A percentile compares a stretch with the other conserved stretches of the same genome.
These are phyloP conservation scores for Nomada fabriciana DNA, from an alignment of 2,888 invertebrate genomes.

Conservation along the genomic window DNA sequence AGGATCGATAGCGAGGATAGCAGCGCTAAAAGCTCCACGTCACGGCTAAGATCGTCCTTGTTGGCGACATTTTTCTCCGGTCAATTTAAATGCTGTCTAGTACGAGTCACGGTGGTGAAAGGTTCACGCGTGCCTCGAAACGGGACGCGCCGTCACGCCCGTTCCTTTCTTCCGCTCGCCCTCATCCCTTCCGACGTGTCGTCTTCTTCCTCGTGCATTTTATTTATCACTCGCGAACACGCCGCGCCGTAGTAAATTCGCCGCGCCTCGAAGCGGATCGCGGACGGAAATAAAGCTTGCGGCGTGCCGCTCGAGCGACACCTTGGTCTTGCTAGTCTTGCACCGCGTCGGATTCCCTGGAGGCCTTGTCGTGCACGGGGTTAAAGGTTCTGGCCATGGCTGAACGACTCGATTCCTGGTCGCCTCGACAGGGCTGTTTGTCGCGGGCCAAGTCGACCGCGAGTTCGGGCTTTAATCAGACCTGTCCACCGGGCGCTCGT, in stretches of 20 bases:
- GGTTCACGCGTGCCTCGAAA: slow-evolving; percentile 49
- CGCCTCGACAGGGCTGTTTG: background rate
- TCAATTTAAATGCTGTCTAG: slow-evolving; percentile 70
- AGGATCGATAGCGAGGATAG: slow-evolving; percentile 36
- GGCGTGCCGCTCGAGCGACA: slow-evolving; percentile 45
- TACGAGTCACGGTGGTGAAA: slow-evolving; percentile 51
- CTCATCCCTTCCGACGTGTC: background rate
- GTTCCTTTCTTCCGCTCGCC: background rate
- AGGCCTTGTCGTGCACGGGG: slow-evolving; percentile 29
- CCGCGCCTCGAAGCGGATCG: slow-evolving; percentile 67
- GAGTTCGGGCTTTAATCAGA: slow-evolving; percentile 26
- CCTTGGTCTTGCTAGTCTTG: slow-evolving; percentile 41
- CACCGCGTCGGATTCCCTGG: slow-evolving; percentile 42
- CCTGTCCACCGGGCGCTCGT: background rate
- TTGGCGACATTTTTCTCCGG: slow-evolving; percentile 64
- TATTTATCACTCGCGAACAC: slow-evolving; percentile 67
- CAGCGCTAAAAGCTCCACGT: slow-evolving; percentile 58
- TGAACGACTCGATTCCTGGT: slow-evolving; percentile 36
- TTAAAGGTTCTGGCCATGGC: slow-evolving; percentile 35
- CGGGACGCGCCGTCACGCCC: slow-evolving; percentile 22
- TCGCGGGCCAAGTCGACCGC: slow-evolving; percentile 5
- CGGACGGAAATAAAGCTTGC: slow-evolving; percentile 75
- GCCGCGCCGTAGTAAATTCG: slow-evolving; percentile 75
- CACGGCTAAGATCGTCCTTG: slow-evolving; percentile 53
- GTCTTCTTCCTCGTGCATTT: slow-evolving; percentile 54